Base-by-base conservation (phyloP, 2,888 invertebrate genomes). In the Steinernema carpocapsae region DNA sequence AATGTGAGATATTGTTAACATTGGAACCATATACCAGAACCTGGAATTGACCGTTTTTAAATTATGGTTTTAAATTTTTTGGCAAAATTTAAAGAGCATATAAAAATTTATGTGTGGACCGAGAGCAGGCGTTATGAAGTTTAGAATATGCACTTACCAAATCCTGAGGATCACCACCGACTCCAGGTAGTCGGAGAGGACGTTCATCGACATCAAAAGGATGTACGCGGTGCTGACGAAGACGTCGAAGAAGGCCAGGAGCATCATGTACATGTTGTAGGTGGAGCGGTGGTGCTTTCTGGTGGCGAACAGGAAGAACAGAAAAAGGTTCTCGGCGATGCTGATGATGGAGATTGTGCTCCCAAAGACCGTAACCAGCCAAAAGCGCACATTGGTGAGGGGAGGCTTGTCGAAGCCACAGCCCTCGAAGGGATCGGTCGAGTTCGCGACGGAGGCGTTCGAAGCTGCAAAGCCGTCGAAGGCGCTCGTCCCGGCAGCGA, bases 171-270 rank as follows among this genome's bases (percentile, higher is more conserved):
- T 76, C 12, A 73, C 19, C 42, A 82, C 79, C 1, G 82, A 81
- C 70, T 77, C 71, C 42, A 84, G 70, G 70, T 82, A 84, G 76
- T 86, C 86, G 14, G 82, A 80, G 10, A 84, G 73, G 7, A 86
- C 85, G 71, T 85, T 86, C 64, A 86, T 83, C 10, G 83, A 82
- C 85, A 86, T 86, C 22, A 86, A 71, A 59, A 81, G 74, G 22
- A 86, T 81, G 75, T 86, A 86, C n/a, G 86, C 83, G 29, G 74
- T 73, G 70, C 77, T 77, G 45, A 86, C 82, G 77, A 86, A 84
- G 51, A 86, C 78, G 76, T 86, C 86, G 77, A 85, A 86, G 71
- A 86, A 81, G 17, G 86, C 83, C 10, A 86, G 78, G 12, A 86
- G 75, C 80, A 85, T 83, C 77, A 86, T 80, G 80, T 84, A 86